Base-by-base conservation (phyloP, 2,888 invertebrate species). In the Spatulosminthurus flaviceps region DNA sequence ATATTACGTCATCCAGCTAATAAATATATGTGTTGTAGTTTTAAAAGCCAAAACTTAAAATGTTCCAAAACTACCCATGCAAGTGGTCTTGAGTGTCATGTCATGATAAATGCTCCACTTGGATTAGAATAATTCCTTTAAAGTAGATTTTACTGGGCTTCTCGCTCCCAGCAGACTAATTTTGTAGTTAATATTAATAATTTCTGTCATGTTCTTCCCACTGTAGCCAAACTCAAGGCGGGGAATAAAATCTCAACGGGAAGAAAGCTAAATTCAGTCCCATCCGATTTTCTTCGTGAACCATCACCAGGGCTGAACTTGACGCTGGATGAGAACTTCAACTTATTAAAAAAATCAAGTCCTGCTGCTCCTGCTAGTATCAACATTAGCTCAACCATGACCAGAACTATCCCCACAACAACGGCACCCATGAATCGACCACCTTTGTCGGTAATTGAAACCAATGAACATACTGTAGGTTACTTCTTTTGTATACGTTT, bases 391-490 rank as follows among this genome's bases (percentile, higher is more conserved):
- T 24, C 21, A 64, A 7, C 22, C 64, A 11, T 21, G 11, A 11
- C 64, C 64, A 24, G 21, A 64, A 24, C 34, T 9, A 67, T 28
- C 13, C 26, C 69, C 19, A 69, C 69, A 21, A 19, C 67, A 24
- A 67, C 34, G 69, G 34, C 34, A 21, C 73, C 61, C 22, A 16
- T 73, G 60, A 73, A 75, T 77, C 77, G 77, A 21, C 77, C 77
- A 69, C 77, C 77, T 69, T 69, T 77, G 51, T 77, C 77, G 26
- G 75, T 75, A 75, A 73, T 24, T 73, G 34, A 34, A 34, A 34
- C 34, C 34, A 34, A 34, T 34, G 34, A 34, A 34, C 9, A 34
- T 4, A 34, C 34, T 34, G 4, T 34, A 34, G 34, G 34, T 34
- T 34, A 34, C 34, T 7, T 34, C 5, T 34, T 34, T 34, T 34